Evolutionary conservation across 2,888 invertebrate species (phyloP).

Genomic region (Ligdia adustata): DNA sequence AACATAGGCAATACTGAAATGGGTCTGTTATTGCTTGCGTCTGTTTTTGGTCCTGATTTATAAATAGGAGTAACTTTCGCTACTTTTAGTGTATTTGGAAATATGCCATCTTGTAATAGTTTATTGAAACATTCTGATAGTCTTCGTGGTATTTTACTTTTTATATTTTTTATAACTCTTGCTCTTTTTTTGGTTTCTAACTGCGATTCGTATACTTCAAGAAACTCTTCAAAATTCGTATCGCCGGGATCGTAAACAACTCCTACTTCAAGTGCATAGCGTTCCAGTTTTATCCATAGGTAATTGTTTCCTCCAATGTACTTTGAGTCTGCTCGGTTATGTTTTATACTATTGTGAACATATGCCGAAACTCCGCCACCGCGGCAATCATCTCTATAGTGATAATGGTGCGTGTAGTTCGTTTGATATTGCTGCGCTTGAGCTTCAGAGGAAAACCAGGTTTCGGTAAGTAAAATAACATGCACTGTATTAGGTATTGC

Average conservation of each 20-base stretch:
- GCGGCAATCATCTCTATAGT: slow-evolving; percentile 26
- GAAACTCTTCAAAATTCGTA: slow-evolving; percentile 24
- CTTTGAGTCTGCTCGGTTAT: slow-evolving; percentile 25
- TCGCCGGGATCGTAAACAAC: slow-evolving; percentile 24
- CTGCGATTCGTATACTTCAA: slow-evolving; percentile 23
- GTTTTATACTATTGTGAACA: slow-evolving; percentile 35
- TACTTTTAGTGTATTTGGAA: too few species aligned
- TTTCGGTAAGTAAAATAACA: slow-evolving; percentile 32
- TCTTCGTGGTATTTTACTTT: too few species aligned
- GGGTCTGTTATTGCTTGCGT: too few species aligned
- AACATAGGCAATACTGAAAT: too few species aligned
- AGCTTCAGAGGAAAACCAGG: slow-evolving; percentile 25
- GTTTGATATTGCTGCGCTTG: slow-evolving; percentile 7
- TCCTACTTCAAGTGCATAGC: slow-evolving; percentile 17
- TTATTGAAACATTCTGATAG: too few species aligned
- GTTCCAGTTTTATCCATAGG: slow-evolving; percentile 34
- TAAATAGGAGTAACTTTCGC: too few species aligned
- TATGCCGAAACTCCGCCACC: slow-evolving; percentile 43
- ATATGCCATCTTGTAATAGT: too few species aligned
- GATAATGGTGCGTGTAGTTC: slow-evolving; percentile 27
- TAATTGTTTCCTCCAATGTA: slow-evolving; percentile 36
- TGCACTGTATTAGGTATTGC: slow-evolving; percentile 12
- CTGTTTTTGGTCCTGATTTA: too few species aligned
- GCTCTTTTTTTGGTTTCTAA: slow-evolving; percentile 23
- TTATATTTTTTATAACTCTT: too few species aligned